phyloP scores from a whole-genome alignment of 1,140 invertebrate genomes.

The Laupala kohalensis region DNA sequence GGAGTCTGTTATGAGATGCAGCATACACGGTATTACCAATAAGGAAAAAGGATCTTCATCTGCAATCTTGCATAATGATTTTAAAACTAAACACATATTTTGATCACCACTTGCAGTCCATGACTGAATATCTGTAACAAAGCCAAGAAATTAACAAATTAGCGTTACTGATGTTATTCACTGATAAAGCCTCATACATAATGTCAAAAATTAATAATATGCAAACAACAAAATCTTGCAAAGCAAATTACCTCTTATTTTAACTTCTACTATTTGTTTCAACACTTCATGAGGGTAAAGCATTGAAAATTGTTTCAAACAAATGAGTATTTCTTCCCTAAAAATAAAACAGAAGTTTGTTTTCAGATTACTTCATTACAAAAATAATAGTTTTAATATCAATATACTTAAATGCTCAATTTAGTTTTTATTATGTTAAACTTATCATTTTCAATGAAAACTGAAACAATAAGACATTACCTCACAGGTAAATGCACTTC shows the following conservation, averaged over 20 bases:
- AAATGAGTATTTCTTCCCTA: slow-evolving; percentile 5
- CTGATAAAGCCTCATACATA: not conserved
- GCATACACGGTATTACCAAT: not conserved
- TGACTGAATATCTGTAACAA: not conserved
- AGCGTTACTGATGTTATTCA: too few relatives aligned
- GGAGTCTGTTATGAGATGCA: not conserved
- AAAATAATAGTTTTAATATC: not conserved
- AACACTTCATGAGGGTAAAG: slow-evolving; percentile 8
- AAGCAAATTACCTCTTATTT: not conserved
- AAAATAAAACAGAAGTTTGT: slow-evolving; percentile 1
- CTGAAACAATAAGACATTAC: too few relatives aligned
- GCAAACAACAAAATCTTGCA: not conserved
- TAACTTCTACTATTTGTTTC: slow-evolving; percentile 1
- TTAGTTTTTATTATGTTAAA: too few relatives aligned
- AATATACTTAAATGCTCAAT: not conserved
- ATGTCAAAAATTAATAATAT: not conserved
- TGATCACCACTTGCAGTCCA: not conserved
- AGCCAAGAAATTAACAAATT: too few relatives aligned
- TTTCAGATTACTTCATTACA: too few relatives aligned
- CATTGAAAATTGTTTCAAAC: slow-evolving; percentile 3
- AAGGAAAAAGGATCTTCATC: slow-evolving; percentile 1
- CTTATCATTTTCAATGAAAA: too few relatives aligned
- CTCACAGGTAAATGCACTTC: not conserved
- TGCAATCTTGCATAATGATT: slow-evolving; percentile 5
- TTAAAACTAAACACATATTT: not conserved